Conservation (phyloP, 2,113 vertebrate genomes). For the Tyto alba region DNA sequence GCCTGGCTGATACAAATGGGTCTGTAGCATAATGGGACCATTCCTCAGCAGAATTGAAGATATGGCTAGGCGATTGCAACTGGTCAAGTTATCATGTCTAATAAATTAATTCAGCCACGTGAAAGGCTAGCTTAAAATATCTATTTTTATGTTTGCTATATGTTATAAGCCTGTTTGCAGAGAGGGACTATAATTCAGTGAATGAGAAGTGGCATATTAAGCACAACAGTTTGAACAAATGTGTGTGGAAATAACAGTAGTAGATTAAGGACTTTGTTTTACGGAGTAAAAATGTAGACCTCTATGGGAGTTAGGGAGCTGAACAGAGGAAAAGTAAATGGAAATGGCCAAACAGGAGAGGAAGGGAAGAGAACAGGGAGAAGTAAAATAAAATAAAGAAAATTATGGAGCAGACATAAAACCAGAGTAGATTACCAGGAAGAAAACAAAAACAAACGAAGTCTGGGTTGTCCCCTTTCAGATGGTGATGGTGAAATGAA, state of each 20-base stretch:
- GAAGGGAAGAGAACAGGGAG: background rate
- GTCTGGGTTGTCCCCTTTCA: background rate
- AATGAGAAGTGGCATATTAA: background rate
- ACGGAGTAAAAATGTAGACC: background rate
- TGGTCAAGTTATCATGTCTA: background rate
- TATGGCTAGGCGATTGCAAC: background rate
- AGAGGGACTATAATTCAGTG: background rate
- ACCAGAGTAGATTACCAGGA: background rate
- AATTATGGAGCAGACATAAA: background rate
- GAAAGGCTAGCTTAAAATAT: background rate
- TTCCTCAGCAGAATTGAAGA: background rate
- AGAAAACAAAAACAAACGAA: background rate
- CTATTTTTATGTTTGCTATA: background rate
- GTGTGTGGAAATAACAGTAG: background rate
- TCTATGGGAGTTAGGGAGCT: background rate
- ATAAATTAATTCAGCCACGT: background rate
- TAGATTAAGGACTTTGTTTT: background rate
- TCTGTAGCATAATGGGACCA: background rate
- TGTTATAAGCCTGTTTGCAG: background rate
- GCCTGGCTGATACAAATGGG: background rate
- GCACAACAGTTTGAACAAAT: background rate
- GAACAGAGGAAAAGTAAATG: background rate
- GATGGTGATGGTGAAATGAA: background rate
- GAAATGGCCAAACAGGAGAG: background rate
- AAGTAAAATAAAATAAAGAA: background rate